phyloP scores from a whole-genome alignment of 1,140 invertebrate species.

The Teleogryllus occipitalis region DNA sequence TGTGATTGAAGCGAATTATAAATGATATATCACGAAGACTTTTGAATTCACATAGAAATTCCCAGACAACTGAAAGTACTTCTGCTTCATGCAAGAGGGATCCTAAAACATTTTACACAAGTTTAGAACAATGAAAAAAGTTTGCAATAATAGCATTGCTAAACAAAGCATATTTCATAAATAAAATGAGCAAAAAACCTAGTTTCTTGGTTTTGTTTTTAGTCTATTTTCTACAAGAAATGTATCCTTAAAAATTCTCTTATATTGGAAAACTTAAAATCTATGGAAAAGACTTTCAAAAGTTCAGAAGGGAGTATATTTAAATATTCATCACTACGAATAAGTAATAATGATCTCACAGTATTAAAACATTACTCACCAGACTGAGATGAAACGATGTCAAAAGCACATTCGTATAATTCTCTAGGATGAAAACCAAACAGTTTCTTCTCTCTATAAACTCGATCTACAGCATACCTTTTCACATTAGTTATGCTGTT shows the following conservation, averaged over 20 bases:
- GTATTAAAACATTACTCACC: conserved; percentile 34
- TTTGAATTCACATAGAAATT: conserved; percentile 66
- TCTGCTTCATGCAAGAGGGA: conserved; percentile 77
- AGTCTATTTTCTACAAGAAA: too few relatives aligned
- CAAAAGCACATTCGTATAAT: conserved; percentile 85
- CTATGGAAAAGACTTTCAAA: too few relatives aligned
- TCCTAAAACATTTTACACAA: conserved; percentile 35
- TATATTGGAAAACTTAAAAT: too few relatives aligned
- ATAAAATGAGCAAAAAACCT: too few relatives aligned
- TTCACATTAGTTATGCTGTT: conserved; percentile 69
- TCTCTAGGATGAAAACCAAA: conserved; percentile 81
- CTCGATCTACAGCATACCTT: conserved; percentile 76
- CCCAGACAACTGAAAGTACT: conserved; percentile 64
- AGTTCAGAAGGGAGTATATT: too few relatives aligned
- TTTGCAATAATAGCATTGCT: too few relatives aligned
- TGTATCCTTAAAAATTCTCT: too few relatives aligned
- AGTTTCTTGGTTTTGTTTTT: too few relatives aligned
- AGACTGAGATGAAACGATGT: conserved; percentile 70
- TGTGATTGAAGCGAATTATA: conserved; percentile 74
- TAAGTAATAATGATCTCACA: neutral
- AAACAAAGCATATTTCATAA: too few relatives aligned
- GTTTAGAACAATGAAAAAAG: neutral
- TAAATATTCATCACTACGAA: neutral
- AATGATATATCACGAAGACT: conserved; percentile 56
- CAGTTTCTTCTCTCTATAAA: conserved; percentile 72